Base-by-base conservation (phyloP, 2,113 vertebrate species). In the Larimichthys crocea region DNA sequence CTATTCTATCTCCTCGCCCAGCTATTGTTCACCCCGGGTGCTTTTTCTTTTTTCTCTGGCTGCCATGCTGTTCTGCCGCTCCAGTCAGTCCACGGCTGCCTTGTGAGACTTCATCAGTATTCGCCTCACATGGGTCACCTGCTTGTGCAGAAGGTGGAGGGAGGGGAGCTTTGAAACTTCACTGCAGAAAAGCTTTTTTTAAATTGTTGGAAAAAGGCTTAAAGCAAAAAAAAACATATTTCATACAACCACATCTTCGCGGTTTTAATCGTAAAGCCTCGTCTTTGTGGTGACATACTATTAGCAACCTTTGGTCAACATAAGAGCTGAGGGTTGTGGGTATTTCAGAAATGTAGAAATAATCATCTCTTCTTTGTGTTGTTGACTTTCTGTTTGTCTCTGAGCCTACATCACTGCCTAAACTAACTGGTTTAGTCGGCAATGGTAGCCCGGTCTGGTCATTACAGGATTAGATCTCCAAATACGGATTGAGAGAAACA, bases 71-170 rank as follows among this genome's bases (percentile, higher is more conserved):
- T 59, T 84, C 76, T 35, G 56, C 79, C 29, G 72, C 76, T 76
- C 35, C 65, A 69, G 71, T 84, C 82, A 62, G 62, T 79, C 55
- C 50, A 1, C 63, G 69, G 46, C 83, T 69, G 76, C 80, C 74
- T 78, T 61, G 60, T 67, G 83, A 74, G 78, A 69, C 86, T 79
- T 84, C 62, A 92, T 92, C 89, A 89, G 85, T 86, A 88, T 90
- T 85, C 87, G n/a, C 50, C 80, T 86, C 88, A 88, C 88, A 82
- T 61, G 44, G 74, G 77, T 88, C 87, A 91, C 91, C 89, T 89
- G 86, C 85, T 77, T 56, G 57, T 63, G 71, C 57, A 53, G 81
- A 81, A 40, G 69, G 75, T 57, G 68, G 71, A 82, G 46, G 64
- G 7, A 71, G 59, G 65, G 22, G 48, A 64, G 64, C 65, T 60